Percentiles rank a stretch among this genome's conserved stretches.
phyloP scores from a whole-genome alignment of 2,797 vertebrate species.

The Mormyrops attenuatus region DNA sequence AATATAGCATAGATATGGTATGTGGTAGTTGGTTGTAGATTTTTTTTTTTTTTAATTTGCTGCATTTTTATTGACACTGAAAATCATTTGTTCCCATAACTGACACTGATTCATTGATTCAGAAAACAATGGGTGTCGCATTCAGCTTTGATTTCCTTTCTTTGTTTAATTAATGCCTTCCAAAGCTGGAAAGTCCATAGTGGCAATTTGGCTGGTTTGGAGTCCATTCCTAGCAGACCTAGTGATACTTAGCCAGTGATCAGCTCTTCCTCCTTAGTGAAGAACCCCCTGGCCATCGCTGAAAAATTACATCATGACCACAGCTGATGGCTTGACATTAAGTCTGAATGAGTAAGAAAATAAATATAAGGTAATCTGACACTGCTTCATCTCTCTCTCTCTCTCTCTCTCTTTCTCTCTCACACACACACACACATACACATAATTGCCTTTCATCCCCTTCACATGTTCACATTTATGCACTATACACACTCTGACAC shows the following conservation, averaged over 20 bases:
- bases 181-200: neutral
- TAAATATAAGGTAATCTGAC: neutral
- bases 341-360: conserved; percentile 18
- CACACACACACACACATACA: neutral
- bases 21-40: neutral
- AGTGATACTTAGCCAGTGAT: neutral
- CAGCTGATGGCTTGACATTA: neutral
- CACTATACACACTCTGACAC: neutral
- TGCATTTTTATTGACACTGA: neutral
- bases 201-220: neutral
- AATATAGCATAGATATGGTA: neutral
- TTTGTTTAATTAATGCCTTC: neutral
- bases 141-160: neutral
- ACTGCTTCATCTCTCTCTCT: conserved; percentile 25
- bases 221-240: neutral
- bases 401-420: neutral
- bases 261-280: neutral
- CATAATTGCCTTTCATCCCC: neutral
- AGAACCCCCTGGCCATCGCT: neutral
- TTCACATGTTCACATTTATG: neutral
- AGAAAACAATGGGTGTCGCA: neutral
- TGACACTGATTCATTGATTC: neutral
- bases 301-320: neutral
- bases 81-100: neutral
- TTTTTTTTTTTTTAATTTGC: neutral